Conservation (phyloP, 2,113 vertebrate species). For the Macheiramphus alcinus region DNA sequence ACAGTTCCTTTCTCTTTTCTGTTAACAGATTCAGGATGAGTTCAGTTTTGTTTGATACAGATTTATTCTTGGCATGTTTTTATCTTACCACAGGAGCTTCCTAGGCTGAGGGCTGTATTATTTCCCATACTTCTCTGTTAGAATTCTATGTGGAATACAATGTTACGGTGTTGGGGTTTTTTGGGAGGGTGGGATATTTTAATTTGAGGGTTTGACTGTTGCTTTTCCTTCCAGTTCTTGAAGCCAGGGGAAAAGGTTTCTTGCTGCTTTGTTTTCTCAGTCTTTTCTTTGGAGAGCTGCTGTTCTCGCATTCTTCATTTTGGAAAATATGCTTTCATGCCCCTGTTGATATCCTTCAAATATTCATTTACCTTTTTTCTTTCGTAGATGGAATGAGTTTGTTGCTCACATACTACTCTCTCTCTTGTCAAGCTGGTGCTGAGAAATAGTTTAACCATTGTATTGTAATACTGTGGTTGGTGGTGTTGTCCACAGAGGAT, state of each 20-base stretch:
- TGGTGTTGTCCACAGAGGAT: not conserved
- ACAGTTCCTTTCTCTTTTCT: not conserved
- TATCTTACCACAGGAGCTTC: not conserved
- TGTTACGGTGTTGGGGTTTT: not conserved
- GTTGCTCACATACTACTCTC: not conserved
- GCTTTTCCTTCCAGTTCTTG: not conserved
- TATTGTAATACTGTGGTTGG: not conserved
- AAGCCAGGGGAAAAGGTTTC: not conserved
- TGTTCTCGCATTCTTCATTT: not conserved
- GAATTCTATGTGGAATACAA: not conserved
- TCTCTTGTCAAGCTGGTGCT: not conserved
- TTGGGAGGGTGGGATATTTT: not conserved
- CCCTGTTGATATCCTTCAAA: not conserved
- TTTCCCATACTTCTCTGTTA: not conserved
- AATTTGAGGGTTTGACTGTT: not conserved
- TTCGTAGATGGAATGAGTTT: not conserved
- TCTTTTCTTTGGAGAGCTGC: not conserved
- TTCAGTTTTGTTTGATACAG: not conserved
- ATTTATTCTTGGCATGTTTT: not conserved
- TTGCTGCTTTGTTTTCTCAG: not conserved
- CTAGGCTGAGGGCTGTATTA: not conserved
- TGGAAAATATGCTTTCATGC: not conserved
- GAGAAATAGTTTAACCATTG: not conserved
- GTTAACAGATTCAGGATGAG: not conserved
- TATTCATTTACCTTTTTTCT: not conserved